Percentiles rank a stretch among this genome's conserved stretches.
Evolutionary conservation across 2,113 vertebrate genomes (phyloP).

Genomic region (Buteo buteo): DNA sequence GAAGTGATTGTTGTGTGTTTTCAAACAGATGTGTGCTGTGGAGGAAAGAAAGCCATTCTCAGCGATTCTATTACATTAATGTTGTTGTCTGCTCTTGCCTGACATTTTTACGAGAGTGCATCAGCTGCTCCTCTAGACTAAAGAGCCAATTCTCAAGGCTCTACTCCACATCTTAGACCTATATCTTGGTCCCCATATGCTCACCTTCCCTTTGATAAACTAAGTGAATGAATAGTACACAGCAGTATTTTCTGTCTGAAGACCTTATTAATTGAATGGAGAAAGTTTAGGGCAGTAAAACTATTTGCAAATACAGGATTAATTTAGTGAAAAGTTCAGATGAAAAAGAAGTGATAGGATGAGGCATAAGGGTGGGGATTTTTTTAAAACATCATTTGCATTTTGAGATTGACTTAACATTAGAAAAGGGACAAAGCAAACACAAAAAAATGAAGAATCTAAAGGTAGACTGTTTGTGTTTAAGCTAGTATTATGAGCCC

Average conservation of each 20-base stretch:
- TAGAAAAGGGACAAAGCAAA: not conserved
- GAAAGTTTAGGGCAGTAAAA: not conserved
- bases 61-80: not conserved
- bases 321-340: not conserved
- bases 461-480: not conserved
- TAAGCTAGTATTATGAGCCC: not conserved
- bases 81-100: not conserved
- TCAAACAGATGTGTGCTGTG: not conserved
- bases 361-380: not conserved
- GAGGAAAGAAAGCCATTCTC: not conserved
- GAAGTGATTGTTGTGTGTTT: not conserved
- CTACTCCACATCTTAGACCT: not conserved
- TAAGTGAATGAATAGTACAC: not conserved
- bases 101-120: not conserved
- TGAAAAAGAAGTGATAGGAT: not conserved
- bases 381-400: not conserved
- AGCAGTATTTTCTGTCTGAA: not conserved
- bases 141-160: not conserved
- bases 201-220: not conserved
- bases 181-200: not conserved
- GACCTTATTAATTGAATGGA: not conserved
- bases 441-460: not conserved
- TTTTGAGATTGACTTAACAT: not conserved
- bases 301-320: not conserved
- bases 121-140: slow-evolving; percentile 1